A percentile compares a stretch with the other conserved stretches of the same genome.
Evolutionary conservation across 2,113 vertebrate species (phyloP).

Genomic region (Mormoops blainvillei): DNA sequence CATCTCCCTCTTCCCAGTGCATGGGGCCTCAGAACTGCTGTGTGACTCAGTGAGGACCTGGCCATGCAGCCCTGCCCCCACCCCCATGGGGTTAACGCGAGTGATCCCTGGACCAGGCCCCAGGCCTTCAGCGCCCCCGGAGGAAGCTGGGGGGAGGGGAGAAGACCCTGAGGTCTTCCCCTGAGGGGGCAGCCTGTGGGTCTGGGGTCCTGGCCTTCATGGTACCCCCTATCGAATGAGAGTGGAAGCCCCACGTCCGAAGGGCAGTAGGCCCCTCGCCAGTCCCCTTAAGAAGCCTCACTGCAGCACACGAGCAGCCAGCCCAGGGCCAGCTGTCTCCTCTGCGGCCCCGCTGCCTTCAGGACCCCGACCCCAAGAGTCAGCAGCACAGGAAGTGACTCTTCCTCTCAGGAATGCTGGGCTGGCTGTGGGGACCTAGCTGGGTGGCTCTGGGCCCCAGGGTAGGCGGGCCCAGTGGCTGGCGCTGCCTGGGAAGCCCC

Average conservation of each 20-base stretch:
- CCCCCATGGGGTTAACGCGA: neutral
- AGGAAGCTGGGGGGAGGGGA: neutral
- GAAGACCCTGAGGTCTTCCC: too few relatives aligned
- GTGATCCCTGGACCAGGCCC: neutral
- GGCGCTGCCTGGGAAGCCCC: neutral
- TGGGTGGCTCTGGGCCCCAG: neutral
- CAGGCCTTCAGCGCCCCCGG: neutral
- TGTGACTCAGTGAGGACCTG: fast-evolving
- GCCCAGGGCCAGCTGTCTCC: neutral
- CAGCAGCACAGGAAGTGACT: slow-evolving; percentile 1
- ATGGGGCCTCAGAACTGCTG: neutral
- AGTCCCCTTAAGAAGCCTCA: neutral
- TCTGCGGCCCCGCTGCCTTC: neutral
- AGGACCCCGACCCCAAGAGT: neutral
- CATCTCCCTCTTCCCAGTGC: neutral
- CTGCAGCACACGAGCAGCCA: too few relatives aligned
- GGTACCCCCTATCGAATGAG: neutral
- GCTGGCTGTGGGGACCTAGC: neutral
- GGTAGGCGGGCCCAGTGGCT: neutral
- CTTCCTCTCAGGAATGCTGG: neutral
- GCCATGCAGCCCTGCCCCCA: fast-evolving
- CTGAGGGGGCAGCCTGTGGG: neutral
- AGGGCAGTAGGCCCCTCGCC: neutral
- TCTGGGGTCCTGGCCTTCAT: too few relatives aligned
- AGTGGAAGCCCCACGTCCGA: neutral